These are phyloP conservation scores for Halichoeres trimaculatus DNA, from an alignment of 2,113 vertebrate species.

Conservation along the genomic window DNA sequence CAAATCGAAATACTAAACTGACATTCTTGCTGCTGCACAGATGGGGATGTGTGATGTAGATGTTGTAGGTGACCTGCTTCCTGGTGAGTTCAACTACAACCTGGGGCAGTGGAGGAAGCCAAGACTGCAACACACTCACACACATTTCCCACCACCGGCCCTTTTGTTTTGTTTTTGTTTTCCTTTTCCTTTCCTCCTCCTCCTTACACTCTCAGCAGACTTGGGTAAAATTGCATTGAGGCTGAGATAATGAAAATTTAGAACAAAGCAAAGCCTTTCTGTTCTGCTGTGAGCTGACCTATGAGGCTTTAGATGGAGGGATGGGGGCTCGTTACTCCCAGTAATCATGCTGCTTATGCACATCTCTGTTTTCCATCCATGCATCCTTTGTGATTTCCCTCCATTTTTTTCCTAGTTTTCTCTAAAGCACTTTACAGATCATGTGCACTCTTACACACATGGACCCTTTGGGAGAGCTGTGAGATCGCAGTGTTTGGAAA, in stretches of 20 bases:
- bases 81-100: constrained; percentile 28
- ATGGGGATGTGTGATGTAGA: constrained; percentile 21
- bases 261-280: constrained; percentile 60
- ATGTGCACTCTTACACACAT: constrained; percentile 10
- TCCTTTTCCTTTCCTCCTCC: constrained; percentile 28
- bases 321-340: constrained; percentile 32
- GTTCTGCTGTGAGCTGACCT: constrained; percentile 30
- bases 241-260: constrained; percentile 66
- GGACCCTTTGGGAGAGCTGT: constrained; percentile 4
- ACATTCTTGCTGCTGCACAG: not conserved
- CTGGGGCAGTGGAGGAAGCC: constrained; percentile 27
- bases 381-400: constrained; percentile 38
- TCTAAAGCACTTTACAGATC: constrained; percentile 23
- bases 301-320: constrained; percentile 26
- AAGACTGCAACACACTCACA: constrained; percentile 41
- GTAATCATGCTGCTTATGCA: constrained; percentile 64
- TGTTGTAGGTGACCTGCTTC: constrained; percentile 1
- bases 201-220: constrained; percentile 32
- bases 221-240: constrained; percentile 59
- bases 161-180: constrained; percentile 25
- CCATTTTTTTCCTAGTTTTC: constrained; percentile 41
- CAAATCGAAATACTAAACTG: not conserved
- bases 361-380: constrained; percentile 36
- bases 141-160: not conserved
- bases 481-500: constrained; percentile 50